phyloP scores from a whole-genome alignment of 2,888 invertebrate species.

The Liposcelis brunnea region DNA sequence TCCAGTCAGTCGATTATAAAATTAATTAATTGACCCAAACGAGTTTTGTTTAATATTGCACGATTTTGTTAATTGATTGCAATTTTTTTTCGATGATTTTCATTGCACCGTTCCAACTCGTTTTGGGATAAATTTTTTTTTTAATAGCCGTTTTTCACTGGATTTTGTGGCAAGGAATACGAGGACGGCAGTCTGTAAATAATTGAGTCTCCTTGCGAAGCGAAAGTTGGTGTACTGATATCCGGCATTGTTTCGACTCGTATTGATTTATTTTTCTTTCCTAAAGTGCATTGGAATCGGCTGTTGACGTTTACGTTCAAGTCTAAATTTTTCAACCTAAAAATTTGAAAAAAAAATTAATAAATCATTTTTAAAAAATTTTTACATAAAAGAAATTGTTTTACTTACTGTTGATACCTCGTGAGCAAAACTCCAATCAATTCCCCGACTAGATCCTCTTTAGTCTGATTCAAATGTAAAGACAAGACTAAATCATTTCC shows the following conservation, averaged over 20 bases:
- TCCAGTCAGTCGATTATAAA: too few species aligned
- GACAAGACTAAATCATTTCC: constrained; percentile 84
- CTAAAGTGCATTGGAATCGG: constrained; percentile 62
- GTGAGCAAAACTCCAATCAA: constrained; percentile 65
- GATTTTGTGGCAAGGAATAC: constrained; percentile 23
- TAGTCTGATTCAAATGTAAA: constrained; percentile 29
- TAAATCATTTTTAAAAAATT: constrained; percentile 1
- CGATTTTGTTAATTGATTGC: too few species aligned
- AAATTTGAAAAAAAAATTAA: constrained; percentile 11
- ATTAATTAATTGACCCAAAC: too few species aligned
- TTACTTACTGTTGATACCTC: constrained; percentile 55
- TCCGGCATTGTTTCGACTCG: constrained; percentile 39
- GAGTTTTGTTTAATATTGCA: too few species aligned
- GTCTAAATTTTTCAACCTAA: constrained; percentile 34
- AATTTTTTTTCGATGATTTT: too few species aligned
- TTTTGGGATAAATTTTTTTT: too few species aligned
- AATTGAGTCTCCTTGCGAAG: constrained; percentile 27
- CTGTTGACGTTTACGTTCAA: constrained; percentile 57
- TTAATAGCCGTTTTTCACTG: constrained; percentile 4
- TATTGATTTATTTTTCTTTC: constrained; percentile 51
- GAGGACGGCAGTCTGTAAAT: constrained; percentile 34
- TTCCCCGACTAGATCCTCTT: constrained; percentile 71
- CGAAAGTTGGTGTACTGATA: constrained; percentile 31
- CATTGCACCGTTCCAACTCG: too few species aligned
- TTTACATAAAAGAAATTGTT: constrained; percentile 8